Evolutionary conservation across 2,888 invertebrate genomes (phyloP).

Genomic region (Mantis religiosa): DNA sequence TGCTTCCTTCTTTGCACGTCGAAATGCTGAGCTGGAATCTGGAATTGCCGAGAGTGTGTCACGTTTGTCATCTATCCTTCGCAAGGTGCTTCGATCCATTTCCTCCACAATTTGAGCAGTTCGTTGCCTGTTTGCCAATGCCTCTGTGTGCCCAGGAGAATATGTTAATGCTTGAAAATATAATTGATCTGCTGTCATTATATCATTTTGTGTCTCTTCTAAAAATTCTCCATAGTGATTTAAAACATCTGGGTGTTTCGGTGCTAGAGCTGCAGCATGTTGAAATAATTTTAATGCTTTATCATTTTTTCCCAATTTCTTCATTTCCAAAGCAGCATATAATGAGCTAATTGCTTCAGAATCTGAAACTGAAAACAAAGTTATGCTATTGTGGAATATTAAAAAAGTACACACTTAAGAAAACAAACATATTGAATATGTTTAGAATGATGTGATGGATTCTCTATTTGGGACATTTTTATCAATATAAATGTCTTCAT

Average conservation of each 20-base stretch:
- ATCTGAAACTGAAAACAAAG: constrained; percentile 10
- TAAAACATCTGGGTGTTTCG: constrained; percentile 72
- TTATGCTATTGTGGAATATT: background rate
- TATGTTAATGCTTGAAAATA: constrained; percentile 81
- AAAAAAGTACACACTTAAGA: background rate
- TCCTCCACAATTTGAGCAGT: constrained; percentile 87
- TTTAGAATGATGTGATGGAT: background rate
- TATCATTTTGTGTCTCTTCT: constrained; percentile 78
- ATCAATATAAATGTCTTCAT: background rate
- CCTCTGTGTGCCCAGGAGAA: constrained; percentile 62
- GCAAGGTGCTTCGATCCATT: constrained; percentile 74
- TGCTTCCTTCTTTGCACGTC: constrained; percentile 88
- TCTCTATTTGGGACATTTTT: background rate
- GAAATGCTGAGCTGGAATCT: constrained; percentile 70
- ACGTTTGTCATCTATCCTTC: constrained; percentile 78
- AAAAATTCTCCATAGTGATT: constrained; percentile 79
- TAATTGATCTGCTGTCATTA: constrained; percentile 84
- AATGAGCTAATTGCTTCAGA: constrained; percentile 80
- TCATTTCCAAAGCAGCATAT: constrained; percentile 81
- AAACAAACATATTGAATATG: background rate
- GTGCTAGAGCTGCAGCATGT: constrained; percentile 87
- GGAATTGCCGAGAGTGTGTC: constrained; percentile 78
- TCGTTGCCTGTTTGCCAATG: constrained; percentile 73
- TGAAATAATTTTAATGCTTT: constrained; percentile 83
- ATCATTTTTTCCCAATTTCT: constrained; percentile 72